phyloP scores from a whole-genome alignment of 1,140 invertebrate genomes.

The Drosophila seguyi region DNA sequence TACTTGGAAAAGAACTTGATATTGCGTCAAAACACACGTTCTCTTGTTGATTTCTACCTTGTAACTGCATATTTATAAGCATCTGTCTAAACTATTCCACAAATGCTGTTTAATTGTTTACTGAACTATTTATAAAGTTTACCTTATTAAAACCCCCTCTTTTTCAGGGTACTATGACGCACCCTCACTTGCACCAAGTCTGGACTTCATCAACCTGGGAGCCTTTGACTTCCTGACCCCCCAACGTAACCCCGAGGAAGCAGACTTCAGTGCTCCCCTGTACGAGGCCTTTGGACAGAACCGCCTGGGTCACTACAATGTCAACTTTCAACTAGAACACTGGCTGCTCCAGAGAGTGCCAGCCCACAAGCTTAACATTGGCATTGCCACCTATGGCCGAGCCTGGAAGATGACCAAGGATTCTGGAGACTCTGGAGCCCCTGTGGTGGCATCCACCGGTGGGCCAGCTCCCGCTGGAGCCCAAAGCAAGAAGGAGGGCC shows the following conservation, averaged over 20 bases:
- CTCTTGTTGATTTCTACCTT: background rate
- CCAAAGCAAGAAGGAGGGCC: slow-evolving; percentile 90
- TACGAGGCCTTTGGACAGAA: slow-evolving; percentile 88
- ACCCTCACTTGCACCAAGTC: slow-evolving; percentile 88
- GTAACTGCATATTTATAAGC: background rate
- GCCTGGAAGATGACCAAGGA: slow-evolving; percentile 92
- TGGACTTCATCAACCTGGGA: slow-evolving; percentile 92
- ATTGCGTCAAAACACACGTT: background rate
- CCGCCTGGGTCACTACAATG: slow-evolving; percentile 88
- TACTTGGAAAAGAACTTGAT: background rate
- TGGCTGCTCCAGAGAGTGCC: slow-evolving; percentile 89
- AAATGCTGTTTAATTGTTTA: background rate
- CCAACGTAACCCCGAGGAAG: slow-evolving; percentile 90
- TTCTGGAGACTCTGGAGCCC: slow-evolving; percentile 90
- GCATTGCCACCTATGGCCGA: slow-evolving; percentile 92
- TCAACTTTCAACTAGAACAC: slow-evolving; percentile 88
- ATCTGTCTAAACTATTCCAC: background rate
- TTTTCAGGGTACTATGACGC: slow-evolving; percentile 93
- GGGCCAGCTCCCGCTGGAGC: slow-evolving; percentile 87
- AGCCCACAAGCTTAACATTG: slow-evolving; percentile 92
- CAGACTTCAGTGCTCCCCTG: slow-evolving; percentile 90
- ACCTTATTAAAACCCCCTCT: slow-evolving; percentile 79
- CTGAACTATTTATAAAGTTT: background rate
- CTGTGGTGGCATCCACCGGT: slow-evolving; percentile 88
- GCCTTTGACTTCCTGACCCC: slow-evolving; percentile 93